phyloP scores from a whole-genome alignment of 1,140 invertebrate genomes.

The Rhagoletis pomonella region DNA sequence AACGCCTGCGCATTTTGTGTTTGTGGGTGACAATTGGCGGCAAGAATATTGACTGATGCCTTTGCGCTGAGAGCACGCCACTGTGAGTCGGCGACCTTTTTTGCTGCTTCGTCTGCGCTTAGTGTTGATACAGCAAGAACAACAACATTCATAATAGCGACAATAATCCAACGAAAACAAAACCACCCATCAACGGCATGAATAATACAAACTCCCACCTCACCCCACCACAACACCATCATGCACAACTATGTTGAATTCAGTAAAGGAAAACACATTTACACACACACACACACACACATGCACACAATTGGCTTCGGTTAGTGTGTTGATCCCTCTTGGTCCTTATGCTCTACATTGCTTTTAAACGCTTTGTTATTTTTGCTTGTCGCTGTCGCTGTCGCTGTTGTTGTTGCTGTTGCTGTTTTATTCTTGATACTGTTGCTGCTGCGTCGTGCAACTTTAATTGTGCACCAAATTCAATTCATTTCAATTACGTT shows the following conservation, averaged over 20 bases:
- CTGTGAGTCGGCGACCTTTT: not conserved
- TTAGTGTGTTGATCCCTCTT: not conserved
- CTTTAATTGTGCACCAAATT: constrained; percentile 65
- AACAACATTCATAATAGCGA: constrained; percentile 40
- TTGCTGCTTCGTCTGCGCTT: not conserved
- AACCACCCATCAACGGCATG: constrained; percentile 71
- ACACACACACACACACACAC: not conserved
- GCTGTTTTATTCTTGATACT: constrained; percentile 60
- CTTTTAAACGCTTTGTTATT: constrained; percentile 38
- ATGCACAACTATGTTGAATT: not conserved
- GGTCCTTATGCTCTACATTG: not conserved
- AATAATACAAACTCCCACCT: not conserved
- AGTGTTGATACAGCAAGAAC: not conserved
- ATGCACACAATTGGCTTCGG: not conserved
- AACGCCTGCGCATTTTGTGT: not conserved
- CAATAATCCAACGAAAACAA: constrained; percentile 64
- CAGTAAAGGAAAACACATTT: not conserved
- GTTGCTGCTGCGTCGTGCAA: constrained; percentile 59
- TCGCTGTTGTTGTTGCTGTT: constrained; percentile 62
- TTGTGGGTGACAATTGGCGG: constrained; percentile 32
- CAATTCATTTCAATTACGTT: constrained; percentile 49
- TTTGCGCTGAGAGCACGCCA: not conserved
- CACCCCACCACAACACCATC: constrained; percentile 63
- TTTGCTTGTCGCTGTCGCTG: constrained; percentile 58
- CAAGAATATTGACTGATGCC: constrained; percentile 28